Evolutionary conservation across 2,888 invertebrate genomes (phyloP), one percentile per base, ranked within the genome.

Genomic region (Hydropsyche betteni): DNA sequence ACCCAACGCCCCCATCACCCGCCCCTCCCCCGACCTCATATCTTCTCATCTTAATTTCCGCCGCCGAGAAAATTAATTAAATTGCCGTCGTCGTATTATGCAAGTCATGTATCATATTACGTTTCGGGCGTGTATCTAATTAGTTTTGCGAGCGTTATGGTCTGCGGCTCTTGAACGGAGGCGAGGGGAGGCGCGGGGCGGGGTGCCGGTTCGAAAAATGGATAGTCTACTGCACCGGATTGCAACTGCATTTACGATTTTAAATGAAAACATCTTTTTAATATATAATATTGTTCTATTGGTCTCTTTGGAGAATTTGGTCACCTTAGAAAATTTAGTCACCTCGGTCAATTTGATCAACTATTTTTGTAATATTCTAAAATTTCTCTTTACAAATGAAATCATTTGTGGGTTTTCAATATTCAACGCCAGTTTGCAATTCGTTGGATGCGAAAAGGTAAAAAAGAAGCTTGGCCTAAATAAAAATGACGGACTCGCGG

Each of bases 21-120:
- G 55, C 10, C 64, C 64, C 12, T 68, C 55, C 51, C 72, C 24
- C 68, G 76, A 74, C 79, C 77, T 78, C 80, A 80, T 80, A 80
- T 80, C 80, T 80, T 80, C 80, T 76, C 80, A 80, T 80, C 80
- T 80, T 80, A 80, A 80, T 80, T 80, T 80, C 80, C 80, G 77
- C 76, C 76, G 76, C 77, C 70, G 78, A 80, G 80, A 78, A 80
- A 80, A 80, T 80, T 80, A 80, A 80, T 80, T 80, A 80, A 80
- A 80, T 79, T 77, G 80, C 79, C 79, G 79, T 79, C 79, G 74
- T 75, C 80, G 77, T 80, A 80, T 78, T 80, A 80, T 80, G 80
- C 80, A 78, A 79, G 80, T 80, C 80, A 80, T 80, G 80, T 79
- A 79, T 80, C 80, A 80, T 80, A 80, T 80, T 80, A 79, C 80